Evolutionary conservation across 2,113 vertebrate genomes (phyloP).

Genomic region (Ciconia maguari): DNA sequence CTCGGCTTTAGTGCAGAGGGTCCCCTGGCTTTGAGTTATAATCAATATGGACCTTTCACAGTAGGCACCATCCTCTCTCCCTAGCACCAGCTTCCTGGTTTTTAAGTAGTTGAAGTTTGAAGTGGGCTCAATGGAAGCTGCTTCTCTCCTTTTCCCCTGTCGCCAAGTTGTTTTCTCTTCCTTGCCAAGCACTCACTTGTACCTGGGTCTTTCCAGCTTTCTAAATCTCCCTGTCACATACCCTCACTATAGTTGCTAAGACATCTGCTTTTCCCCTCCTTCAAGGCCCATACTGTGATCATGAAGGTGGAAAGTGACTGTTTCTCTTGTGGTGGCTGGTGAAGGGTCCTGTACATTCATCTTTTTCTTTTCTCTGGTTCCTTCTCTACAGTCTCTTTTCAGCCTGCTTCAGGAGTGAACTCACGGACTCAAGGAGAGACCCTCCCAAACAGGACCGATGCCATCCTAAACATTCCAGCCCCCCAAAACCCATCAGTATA

Average conservation of each 20-base stretch:
- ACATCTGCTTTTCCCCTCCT: neutral
- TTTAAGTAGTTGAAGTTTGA: neutral
- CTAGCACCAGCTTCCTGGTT: neutral
- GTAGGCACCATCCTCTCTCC: neutral
- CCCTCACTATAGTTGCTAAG: neutral
- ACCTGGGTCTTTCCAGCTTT: neutral
- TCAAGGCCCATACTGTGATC: slow-evolving; percentile 64
- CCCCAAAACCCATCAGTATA: slow-evolving; percentile 72
- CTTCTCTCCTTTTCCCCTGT: neutral
- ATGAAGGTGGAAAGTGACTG: slow-evolving; percentile 69
- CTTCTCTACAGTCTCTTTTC: slow-evolving; percentile 92
- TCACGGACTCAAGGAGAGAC: slow-evolving; percentile 87
- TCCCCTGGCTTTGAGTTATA: neutral
- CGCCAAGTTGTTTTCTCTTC: neutral
- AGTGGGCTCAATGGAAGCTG: neutral
- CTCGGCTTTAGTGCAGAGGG: neutral
- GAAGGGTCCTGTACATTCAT: slow-evolving; percentile 61
- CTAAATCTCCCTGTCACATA: neutral
- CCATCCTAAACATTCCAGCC: slow-evolving; percentile 82
- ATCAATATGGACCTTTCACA: neutral
- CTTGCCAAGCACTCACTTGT: neutral
- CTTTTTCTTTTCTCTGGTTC: slow-evolving; percentile 79
- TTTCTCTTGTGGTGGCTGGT: slow-evolving; percentile 40
- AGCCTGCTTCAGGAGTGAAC: slow-evolving; percentile 88
- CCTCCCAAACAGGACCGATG: slow-evolving; percentile 86